Evolutionary conservation across 37 sponge, comb jelly and placozoan species (phyloP).

Genomic region (Axinella damicornis): DNA sequence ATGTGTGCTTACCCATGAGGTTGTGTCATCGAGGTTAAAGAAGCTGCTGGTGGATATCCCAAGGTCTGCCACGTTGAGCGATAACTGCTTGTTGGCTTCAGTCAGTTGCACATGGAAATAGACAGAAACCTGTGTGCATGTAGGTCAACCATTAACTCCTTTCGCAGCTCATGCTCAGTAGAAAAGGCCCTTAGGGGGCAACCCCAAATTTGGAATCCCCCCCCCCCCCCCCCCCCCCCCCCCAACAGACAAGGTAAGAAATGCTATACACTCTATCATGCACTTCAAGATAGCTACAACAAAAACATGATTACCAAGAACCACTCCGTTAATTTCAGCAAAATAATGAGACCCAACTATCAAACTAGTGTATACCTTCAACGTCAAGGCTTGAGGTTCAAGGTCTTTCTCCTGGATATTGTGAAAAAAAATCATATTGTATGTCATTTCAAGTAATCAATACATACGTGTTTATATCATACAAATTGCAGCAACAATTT

Average conservation of each 20-base stretch:
- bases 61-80: slow-evolving; percentile 43
- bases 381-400: slow-evolving; percentile 30
- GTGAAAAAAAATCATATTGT: neutral
- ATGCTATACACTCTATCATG: too few relatives aligned
- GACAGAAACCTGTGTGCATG: slow-evolving; percentile 17
- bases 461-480: too few relatives aligned
- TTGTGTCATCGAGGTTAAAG: slow-evolving; percentile 49
- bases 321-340: too few relatives aligned
- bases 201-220: too few relatives aligned
- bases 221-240: too few relatives aligned
- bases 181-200: too few relatives aligned
- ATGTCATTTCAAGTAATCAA: neutral
- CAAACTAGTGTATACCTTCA: too few relatives aligned
- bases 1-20: slow-evolving; percentile 49
- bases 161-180: neutral
- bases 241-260: too few relatives aligned
- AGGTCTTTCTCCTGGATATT: neutral
- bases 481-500: too few relatives aligned
- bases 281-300: too few relatives aligned
- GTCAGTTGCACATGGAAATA: slow-evolving; percentile 56
- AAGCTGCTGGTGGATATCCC: slow-evolving; percentile 61
- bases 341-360: too few relatives aligned
- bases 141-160: neutral
- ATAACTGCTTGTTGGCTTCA: slow-evolving; percentile 33
- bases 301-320: too few relatives aligned